Percentiles rank a stretch among this genome's conserved stretches.
These are phyloP conservation scores for Phylloscopus whistleri DNA, from an alignment of 2,113 vertebrate genomes.

Conservation along the genomic window DNA sequence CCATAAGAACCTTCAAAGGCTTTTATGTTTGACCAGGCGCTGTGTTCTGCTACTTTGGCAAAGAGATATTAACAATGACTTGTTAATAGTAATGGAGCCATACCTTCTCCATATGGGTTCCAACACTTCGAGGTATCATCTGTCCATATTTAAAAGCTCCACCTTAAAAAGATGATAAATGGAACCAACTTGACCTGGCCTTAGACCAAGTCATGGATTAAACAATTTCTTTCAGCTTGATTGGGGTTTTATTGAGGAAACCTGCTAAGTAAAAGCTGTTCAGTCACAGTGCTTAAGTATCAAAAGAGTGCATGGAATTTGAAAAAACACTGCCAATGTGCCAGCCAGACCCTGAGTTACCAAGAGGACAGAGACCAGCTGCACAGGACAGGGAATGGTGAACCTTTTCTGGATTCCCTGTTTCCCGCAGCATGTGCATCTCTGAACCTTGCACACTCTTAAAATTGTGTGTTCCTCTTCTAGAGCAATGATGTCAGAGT, in stretches of 20 bases:
- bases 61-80: constrained; percentile 69
- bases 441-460: not conserved
- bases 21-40: constrained; percentile 69
- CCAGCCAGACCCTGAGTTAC: constrained; percentile 71
- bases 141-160: constrained; percentile 73
- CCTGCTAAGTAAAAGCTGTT: constrained; percentile 72
- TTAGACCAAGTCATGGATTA: constrained; percentile 71
- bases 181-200: constrained; percentile 79
- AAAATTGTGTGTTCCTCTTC: not conserved
- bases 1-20: constrained; percentile 60
- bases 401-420: not conserved
- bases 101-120: constrained; percentile 68
- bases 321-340: constrained; percentile 72
- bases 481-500: not conserved
- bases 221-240: constrained; percentile 79
- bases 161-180: constrained; percentile 79
- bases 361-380: constrained; percentile 31
- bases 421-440: not conserved
- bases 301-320: constrained; percentile 74
- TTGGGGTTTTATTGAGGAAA: constrained; percentile 75
- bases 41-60: constrained; percentile 73
- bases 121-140: constrained; percentile 52
- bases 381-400: not conserved
- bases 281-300: constrained; percentile 73
- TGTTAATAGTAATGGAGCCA: constrained; percentile 62